These are phyloP conservation scores for Eristalis arbustorum DNA, from an alignment of 2,888 invertebrate species.

Conservation along the genomic window DNA sequence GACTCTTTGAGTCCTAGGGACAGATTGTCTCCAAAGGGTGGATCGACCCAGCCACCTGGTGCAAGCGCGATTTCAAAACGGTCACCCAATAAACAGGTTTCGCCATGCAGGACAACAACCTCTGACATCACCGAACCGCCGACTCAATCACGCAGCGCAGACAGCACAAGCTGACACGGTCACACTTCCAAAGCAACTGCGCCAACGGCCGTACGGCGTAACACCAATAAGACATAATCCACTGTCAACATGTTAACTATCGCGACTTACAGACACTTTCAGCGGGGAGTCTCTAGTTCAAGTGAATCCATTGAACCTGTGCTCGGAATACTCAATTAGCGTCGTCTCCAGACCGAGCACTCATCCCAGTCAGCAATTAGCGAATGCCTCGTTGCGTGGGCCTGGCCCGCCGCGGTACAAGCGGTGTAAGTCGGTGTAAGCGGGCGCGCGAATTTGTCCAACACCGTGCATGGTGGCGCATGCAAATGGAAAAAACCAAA, in stretches of 20 bases:
- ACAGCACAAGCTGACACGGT: not conserved
- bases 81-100: not conserved
- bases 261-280: conserved; percentile 14
- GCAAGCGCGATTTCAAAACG: not conserved
- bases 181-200: conserved; percentile 10
- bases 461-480: conserved; percentile 35
- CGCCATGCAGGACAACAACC: conserved; percentile 5
- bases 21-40: no score
- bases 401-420: conserved; percentile 23
- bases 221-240: conserved; percentile 11
- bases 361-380: conserved; percentile 37
- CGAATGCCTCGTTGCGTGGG: conserved; percentile 36
- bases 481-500: conserved; percentile 33
- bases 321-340: conserved; percentile 59
- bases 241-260: conserved; percentile 24
- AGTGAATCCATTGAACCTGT: conserved; percentile 58
- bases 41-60: not conserved
- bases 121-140: not conserved
- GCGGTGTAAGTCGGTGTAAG: not conserved
- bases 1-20: no score
- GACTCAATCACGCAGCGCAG: not conserved
- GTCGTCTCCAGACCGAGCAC: conserved; percentile 6
- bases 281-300: conserved; percentile 54
- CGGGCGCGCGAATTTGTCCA: conserved; percentile 54
- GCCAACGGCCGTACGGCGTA: not conserved